Conservation (phyloP, 2,888 invertebrate species). For the Colostygia pectinataria region DNA sequence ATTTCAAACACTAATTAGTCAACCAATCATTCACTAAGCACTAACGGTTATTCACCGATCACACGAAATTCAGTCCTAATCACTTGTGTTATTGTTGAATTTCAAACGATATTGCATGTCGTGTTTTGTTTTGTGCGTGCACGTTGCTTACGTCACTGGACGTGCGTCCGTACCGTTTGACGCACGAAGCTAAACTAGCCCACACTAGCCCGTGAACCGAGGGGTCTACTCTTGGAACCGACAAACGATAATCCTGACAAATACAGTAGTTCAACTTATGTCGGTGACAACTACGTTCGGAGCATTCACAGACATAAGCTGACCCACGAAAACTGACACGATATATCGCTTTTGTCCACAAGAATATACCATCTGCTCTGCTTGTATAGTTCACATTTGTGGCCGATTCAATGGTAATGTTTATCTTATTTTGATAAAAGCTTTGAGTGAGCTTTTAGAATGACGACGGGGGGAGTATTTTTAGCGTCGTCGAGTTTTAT, state of each 20-base stretch:
- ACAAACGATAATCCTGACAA: no score
- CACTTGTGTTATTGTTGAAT: constrained; percentile 18
- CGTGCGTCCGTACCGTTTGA: constrained; percentile 42
- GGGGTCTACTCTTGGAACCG: no score
- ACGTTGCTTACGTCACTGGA: constrained; percentile 36
- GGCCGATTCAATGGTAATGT: constrained; percentile 39
- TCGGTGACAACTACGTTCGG: no score
- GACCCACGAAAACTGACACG: no score
- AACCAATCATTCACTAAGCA: constrained; percentile 34
- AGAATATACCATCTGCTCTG: constrained; percentile 30
- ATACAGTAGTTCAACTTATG: no score
- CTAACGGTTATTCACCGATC: constrained; percentile 24
- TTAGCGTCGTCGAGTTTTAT: constrained; percentile 2
- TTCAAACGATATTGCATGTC: constrained; percentile 12
- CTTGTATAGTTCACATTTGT: constrained; percentile 41
- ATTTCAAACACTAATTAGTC: constrained; percentile 39
- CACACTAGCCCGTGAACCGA: no score
- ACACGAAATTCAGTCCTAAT: constrained; percentile 6
- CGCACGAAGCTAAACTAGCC: constrained; percentile 47
- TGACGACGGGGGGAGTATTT: constrained; percentile 24
- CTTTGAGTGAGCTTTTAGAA: constrained; percentile 32
- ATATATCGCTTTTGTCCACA: no score
- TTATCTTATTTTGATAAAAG: constrained; percentile 34
- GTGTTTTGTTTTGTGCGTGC: constrained; percentile 2
- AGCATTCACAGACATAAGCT: no score